Conservation (phyloP, 2,888 invertebrate genomes). For the Hemistola chrysoprasaria region DNA sequence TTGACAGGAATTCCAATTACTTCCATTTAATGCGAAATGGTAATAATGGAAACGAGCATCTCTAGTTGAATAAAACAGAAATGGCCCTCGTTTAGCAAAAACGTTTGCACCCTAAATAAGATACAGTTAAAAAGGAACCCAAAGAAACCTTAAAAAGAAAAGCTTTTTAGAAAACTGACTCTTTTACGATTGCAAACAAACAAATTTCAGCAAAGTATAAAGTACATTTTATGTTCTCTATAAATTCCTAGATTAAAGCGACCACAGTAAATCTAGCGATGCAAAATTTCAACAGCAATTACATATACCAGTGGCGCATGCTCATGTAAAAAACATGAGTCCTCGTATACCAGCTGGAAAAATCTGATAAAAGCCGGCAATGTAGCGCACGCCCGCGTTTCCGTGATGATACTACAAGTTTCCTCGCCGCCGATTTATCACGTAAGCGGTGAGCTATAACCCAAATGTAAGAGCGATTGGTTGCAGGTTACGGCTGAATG, state of each 20-base stretch:
- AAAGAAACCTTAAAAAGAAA: too few species aligned
- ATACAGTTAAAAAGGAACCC: too few species aligned
- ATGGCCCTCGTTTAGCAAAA: not conserved
- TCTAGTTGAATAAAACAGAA: slow-evolving; percentile 16
- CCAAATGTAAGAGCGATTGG: slow-evolving; percentile 57
- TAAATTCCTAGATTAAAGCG: slow-evolving; percentile 19
- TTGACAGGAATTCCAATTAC: slow-evolving; percentile 60
- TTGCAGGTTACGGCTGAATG: slow-evolving; percentile 59
- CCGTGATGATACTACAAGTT: slow-evolving; percentile 61
- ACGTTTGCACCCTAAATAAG: too few species aligned
- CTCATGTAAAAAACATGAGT: slow-evolving; percentile 56
- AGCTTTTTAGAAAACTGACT: slow-evolving; percentile 2
- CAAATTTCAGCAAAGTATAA: slow-evolving; percentile 9
- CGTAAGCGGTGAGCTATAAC: slow-evolving; percentile 46
- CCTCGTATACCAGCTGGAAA: slow-evolving; percentile 49
- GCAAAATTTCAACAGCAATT: slow-evolving; percentile 40
- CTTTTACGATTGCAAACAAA: slow-evolving; percentile 4
- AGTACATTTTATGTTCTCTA: slow-evolving; percentile 13
- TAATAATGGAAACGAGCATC: slow-evolving; percentile 30
- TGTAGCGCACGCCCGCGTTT: slow-evolving; percentile 47
- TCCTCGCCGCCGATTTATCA: slow-evolving; percentile 53
- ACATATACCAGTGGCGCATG: slow-evolving; percentile 48
- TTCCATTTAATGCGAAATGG: slow-evolving; percentile 50
- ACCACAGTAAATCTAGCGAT: slow-evolving; percentile 19
- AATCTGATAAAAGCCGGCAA: slow-evolving; percentile 56